These are phyloP conservation scores for Rhipidura dahli DNA, from an alignment of 2,113 vertebrate species.

Conservation along the genomic window DNA sequence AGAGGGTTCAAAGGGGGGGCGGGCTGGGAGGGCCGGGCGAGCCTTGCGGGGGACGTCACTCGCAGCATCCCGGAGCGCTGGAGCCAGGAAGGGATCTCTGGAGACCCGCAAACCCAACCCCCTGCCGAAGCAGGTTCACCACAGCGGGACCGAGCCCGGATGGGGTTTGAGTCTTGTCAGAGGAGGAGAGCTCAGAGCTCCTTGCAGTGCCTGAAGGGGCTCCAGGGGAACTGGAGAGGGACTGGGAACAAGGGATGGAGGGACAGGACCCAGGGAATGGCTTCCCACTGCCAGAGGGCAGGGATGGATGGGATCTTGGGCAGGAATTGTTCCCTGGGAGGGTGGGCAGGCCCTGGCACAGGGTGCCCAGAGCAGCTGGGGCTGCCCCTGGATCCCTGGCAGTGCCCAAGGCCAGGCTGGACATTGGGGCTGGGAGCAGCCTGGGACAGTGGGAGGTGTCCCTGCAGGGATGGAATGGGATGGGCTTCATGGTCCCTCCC, in stretches of 20 bases:
- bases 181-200: neutral
- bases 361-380: neutral
- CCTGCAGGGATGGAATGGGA: neutral
- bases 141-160: too few relatives aligned
- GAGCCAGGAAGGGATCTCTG: neutral
- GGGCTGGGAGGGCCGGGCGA: neutral
- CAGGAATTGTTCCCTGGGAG: neutral
- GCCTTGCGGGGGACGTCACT: neutral
- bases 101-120: neutral
- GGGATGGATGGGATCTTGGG: rapidly evolving
- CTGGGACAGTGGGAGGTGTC: neutral
- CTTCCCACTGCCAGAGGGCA: neutral
- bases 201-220: neutral
- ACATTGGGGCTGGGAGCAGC: neutral
- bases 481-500: neutral
- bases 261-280: neutral
- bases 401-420: neutral
- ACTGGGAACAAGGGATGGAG: neutral
- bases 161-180: neutral
- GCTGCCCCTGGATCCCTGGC: neutral
- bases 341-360: neutral
- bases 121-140: neutral
- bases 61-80: neutral
- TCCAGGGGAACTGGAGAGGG: neutral
- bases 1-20: constrained; percentile 44